A percentile compares a stretch with the other conserved stretches of the same genome.
Evolutionary conservation across 2,888 invertebrate species (phyloP).

Genomic region (Nudaria mundana): DNA sequence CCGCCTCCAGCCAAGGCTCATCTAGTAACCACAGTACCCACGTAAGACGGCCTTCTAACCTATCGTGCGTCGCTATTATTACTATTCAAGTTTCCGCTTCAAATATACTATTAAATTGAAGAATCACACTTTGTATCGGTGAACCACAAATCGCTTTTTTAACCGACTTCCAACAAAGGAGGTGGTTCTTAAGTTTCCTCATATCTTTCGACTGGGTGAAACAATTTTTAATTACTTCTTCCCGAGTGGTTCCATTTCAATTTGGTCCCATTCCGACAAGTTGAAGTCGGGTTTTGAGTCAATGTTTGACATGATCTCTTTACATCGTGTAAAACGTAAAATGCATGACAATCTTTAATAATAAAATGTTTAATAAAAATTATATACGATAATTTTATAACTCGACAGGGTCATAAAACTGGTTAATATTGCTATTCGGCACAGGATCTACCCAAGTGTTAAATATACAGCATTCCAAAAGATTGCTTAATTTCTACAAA

Average conservation of each 20-base stretch:
- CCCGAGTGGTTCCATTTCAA: neutral
- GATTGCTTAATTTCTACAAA: slow-evolving; percentile 32
- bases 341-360: too few relatives aligned
- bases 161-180: too few relatives aligned
- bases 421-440: slow-evolving; percentile 49
- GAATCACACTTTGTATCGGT: slow-evolving; percentile 17
- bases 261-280: neutral
- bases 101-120: slow-evolving; percentile 18
- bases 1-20: slow-evolving; percentile 83
- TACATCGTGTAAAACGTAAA: too few relatives aligned
- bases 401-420: slow-evolving; percentile 55
- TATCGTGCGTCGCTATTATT: slow-evolving; percentile 25
- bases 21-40: slow-evolving; percentile 89
- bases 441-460: slow-evolving; percentile 46
- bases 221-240: too few relatives aligned
- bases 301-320: too few relatives aligned
- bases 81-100: slow-evolving; percentile 28
- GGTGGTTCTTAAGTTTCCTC: too few relatives aligned
- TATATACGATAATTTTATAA: slow-evolving; percentile 37
- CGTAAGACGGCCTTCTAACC: slow-evolving; percentile 74
- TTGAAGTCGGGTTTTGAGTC: too few relatives aligned
- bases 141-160: too few relatives aligned
- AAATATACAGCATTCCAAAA: slow-evolving; percentile 34
- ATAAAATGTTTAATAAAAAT: too few relatives aligned
- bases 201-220: too few relatives aligned